Base-by-base conservation (phyloP, 1,140 invertebrate species). In the Meloidogyne exigua region DNA sequence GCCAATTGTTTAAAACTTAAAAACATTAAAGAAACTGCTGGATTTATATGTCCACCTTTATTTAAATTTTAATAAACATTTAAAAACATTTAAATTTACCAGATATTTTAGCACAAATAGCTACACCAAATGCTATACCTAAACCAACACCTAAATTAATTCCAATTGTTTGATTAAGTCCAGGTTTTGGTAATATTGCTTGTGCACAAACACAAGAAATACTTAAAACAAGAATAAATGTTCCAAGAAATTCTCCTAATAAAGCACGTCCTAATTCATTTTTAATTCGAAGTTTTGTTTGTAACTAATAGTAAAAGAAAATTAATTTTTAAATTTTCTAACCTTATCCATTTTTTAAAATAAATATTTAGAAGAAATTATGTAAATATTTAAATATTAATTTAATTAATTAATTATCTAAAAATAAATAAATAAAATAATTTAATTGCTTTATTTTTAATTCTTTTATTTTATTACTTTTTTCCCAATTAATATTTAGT, bases 21-120 rank as follows among this genome's bases (percentile, higher is more conserved):
- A 77, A 90, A 85, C 21, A 90, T 89, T 12, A 91, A 68, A 0
- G 89, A 88, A 1, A 91, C 89, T 10, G 90, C 89, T 12, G 90
- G 90, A 82, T 91, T 91, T 15, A 91, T 81, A 82, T 91, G 90
- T 1, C 88, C 90, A 76, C 90, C 90, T 90, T 76, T 84, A 77
- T 26, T 28, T 9, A 44, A 57, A 71, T 32, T 32, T 32, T 44
- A 13, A 70, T 28, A n/a, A n/a, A n/a, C 23, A 11, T 42, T 62
- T 21, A 12, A 57, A 26, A n/a, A 25, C 7, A 9, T 5, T 70
- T 39, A 39, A 39, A 28, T n/a, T 42, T 63, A 81, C 79, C 80
- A 32, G 81, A 82, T 42, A 81, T 65, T 79, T 72, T 76, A 10
- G 82, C 82, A 67, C 82, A 82, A 64, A 84, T 44, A 13, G 81